phyloP scores from a whole-genome alignment of 1,140 invertebrate species.

The Zaprionus africanus region DNA sequence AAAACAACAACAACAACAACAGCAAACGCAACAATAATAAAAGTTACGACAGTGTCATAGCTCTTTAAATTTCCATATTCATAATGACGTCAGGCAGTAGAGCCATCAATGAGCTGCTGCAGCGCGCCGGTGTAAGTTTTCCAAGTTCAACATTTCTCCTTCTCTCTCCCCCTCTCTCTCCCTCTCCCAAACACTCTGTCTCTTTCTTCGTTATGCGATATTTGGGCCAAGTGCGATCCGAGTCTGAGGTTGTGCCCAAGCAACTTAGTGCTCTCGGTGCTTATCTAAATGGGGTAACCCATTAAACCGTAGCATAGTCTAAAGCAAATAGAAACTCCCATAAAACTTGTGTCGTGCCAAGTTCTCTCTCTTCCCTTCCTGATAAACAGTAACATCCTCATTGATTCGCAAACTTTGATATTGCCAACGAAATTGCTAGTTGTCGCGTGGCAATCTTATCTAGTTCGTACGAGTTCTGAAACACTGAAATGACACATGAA shows the following conservation, averaged over 20 bases:
- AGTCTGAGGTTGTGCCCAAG: not conserved
- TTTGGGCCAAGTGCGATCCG: constrained; percentile 54
- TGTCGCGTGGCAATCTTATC: constrained; percentile 12
- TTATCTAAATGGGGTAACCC: not conserved
- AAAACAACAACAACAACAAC: no score
- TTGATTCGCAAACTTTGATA: not conserved
- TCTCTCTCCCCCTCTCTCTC: not conserved
- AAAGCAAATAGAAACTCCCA: not conserved
- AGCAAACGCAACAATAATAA: constrained; percentile 9
- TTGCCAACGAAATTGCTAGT: not conserved
- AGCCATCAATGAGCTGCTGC: constrained; percentile 77
- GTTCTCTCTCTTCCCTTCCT: not conserved
- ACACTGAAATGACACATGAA: constrained; percentile 9
- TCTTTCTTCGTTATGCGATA: constrained; percentile 40
- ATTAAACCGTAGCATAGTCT: not conserved
- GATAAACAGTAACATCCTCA: not conserved
- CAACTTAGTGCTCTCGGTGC: not conserved
- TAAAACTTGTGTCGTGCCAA: not conserved
- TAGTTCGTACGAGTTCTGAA: not conserved
- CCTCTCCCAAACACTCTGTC: not conserved
- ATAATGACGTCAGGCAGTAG: constrained; percentile 71
- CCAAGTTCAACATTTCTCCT: not conserved
- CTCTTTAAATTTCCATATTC: constrained; percentile 22
- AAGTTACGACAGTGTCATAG: constrained; percentile 8
- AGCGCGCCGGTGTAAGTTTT: constrained; percentile 80